These are phyloP conservation scores for Halocynthia aurantium DNA, from an alignment of 23 tunicate species.

Conservation along the genomic window DNA sequence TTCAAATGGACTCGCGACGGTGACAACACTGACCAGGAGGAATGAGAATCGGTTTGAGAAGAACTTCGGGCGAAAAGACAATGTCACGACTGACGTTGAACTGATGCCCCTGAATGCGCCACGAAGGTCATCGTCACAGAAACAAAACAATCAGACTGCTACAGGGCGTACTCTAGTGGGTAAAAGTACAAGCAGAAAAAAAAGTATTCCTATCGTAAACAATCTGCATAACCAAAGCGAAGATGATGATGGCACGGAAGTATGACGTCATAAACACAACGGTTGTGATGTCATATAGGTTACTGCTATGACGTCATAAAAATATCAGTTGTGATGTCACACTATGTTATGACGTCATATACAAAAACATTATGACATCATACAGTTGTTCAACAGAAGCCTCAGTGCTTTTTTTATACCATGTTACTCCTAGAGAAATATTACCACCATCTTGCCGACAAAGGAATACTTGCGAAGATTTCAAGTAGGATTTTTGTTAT, in stretches of 20 bases:
- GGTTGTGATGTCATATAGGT: too few species aligned
- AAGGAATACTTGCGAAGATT: too few species aligned
- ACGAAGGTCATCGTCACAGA: neutral
- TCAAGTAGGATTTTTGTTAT: too few species aligned
- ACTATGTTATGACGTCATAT: too few species aligned
- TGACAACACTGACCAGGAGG: conserved; percentile 1
- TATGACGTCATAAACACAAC: conserved; percentile 22
- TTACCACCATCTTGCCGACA: too few species aligned
- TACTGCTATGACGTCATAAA: too few species aligned
- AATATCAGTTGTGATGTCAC: too few species aligned
- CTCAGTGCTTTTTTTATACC: too few species aligned
- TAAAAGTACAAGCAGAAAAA: conserved; percentile 11
- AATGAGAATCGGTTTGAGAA: conserved; percentile 1
- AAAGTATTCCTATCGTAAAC: conserved; percentile 42
- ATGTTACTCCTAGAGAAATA: too few species aligned
- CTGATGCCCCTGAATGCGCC: conserved; percentile 10
- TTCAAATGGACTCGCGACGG: conserved; percentile 19
- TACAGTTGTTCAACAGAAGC: too few species aligned
- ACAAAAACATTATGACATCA: too few species aligned
- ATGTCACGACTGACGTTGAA: conserved; percentile 18
- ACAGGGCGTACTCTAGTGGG: conserved; percentile 3
- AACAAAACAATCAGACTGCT: neutral
- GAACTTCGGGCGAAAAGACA: conserved; percentile 6
- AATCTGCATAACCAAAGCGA: conserved; percentile 39
- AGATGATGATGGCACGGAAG: conserved; percentile 77